phyloP scores from a whole-genome alignment of 2,888 invertebrate genomes.

The Meiosimyza platycephala region DNA sequence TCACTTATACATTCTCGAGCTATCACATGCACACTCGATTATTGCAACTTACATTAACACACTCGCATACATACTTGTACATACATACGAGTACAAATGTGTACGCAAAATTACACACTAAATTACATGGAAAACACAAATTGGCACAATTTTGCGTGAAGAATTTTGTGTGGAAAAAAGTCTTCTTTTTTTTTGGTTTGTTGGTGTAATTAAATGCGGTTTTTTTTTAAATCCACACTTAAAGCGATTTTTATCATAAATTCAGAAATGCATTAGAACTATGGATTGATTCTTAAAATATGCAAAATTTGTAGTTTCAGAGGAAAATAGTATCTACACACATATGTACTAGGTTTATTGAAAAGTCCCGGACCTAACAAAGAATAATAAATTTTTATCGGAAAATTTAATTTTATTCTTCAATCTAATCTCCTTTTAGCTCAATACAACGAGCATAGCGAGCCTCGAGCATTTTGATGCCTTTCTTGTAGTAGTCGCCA shows the following conservation, averaged over 20 bases:
- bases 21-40: background rate
- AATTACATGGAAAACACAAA: constrained; percentile 26
- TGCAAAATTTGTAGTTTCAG: no score
- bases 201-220: background rate
- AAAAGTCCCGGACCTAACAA: no score
- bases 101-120: constrained; percentile 18
- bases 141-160: constrained; percentile 8
- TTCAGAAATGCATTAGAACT: no score
- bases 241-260: background rate
- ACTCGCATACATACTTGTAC: background rate
- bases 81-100: background rate
- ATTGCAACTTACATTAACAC: background rate
- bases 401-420: no score
- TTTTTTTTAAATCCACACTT: background rate
- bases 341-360: no score
- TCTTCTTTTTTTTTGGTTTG: background rate
- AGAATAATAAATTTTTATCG: no score
- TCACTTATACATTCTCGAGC: constrained; percentile 4
- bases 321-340: no score
- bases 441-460: no score
- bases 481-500: no score
- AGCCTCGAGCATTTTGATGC: no score
- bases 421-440: no score
- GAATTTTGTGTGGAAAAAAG: background rate
- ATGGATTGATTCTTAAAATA: no score